Evolutionary conservation across 2,888 invertebrate species (phyloP), one percentile per base, ranked within the genome.

Genomic region (Phanerotoma sp.): DNA sequence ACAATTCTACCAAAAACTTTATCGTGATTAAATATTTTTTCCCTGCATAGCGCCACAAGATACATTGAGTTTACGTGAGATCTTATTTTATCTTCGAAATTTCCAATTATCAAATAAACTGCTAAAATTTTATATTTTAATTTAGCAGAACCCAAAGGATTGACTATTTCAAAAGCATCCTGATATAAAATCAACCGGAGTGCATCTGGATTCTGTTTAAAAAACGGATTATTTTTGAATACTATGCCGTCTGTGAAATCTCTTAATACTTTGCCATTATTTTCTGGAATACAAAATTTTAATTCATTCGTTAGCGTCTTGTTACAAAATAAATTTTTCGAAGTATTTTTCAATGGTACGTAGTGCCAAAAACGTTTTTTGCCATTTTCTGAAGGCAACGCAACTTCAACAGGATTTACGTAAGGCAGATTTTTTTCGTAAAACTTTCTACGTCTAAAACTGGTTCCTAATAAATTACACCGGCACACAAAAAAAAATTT

Each of bases 191-290:
- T 64, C 15, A 62, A 32, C 47, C 64, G 54, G 0, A 70, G 9
- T 2, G 51, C 57, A 13, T 60, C 42, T 3, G 61, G 58, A 55
- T 64, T 63, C 15, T 64, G 33, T 51, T 62, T 40, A 22, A 68
- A 64, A 58, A 64, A 66, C 11, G 1, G 3, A 51, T 61, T 64
- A 7, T 61, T 46, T 44, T 56, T 54, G 50, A 58, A 69, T 5
- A 63, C 59, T 9, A 10, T 38, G 6, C 67, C 66, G 54, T 68
- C 68, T 1, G 60, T 56, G 33, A 64, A 66, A 51, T 69, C 69
- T 51, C 49, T 50, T 30, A 66, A 54, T 13, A 66, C n/a, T 13
- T 38, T 11, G 11, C 2, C n/a, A 15, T 45, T n/a, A n/a, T 37
- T 44, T 30, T 32, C 13, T 18, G 44, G n/a, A 9, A 33, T 15